Evolutionary conservation across 2,113 vertebrate species (phyloP).

Genomic region (Brachypodius melanocephalos): DNA sequence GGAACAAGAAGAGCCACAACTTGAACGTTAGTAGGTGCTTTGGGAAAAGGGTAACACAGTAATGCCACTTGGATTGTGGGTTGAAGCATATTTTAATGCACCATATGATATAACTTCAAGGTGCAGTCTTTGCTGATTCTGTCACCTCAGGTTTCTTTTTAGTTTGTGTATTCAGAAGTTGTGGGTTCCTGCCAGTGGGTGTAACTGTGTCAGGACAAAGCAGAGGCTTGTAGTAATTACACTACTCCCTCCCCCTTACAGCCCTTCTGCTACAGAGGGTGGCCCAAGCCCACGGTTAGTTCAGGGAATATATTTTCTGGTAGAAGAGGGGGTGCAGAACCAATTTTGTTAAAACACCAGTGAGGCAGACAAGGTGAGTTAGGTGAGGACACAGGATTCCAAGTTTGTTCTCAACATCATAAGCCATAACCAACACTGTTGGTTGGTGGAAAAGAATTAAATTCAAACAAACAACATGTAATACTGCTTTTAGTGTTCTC

Average conservation of each 20-base stretch:
- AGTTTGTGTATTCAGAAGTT: neutral
- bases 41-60: neutral
- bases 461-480: neutral
- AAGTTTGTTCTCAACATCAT: neutral
- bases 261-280: neutral
- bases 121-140: neutral
- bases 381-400: neutral
- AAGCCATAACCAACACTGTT: neutral
- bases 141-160: neutral
- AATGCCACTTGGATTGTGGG: neutral
- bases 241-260: neutral
- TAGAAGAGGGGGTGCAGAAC: neutral
- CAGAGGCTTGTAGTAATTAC: neutral
- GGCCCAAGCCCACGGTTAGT: neutral
- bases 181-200: accelerated
- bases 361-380: neutral
- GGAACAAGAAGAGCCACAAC: neutral
- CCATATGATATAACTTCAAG: neutral
- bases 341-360: neutral
- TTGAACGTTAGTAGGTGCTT: neutral
- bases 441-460: neutral
- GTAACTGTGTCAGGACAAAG: neutral
- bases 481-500: neutral
- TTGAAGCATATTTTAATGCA: neutral
- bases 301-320: neutral